Evolutionary conservation across 2,888 invertebrate species (phyloP).

Genomic region (Psylliodes chrysocephalus): DNA sequence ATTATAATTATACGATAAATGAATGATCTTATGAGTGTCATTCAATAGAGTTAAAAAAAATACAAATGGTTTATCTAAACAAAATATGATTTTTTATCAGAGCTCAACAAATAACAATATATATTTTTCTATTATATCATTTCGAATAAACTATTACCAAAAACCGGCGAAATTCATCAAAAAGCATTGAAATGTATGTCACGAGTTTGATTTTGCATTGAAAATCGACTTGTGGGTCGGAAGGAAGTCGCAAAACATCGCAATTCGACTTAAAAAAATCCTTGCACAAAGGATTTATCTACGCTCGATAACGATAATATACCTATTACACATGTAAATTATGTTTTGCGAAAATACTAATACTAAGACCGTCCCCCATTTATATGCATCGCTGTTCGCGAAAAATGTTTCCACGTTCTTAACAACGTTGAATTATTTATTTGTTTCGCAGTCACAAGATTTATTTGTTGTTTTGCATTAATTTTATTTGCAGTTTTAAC

Average conservation of each 20-base stretch:
- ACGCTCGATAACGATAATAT: background rate
- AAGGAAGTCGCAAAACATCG: conserved; percentile 14
- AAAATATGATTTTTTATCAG: no score
- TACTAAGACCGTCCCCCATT: background rate
- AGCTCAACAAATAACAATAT: no score
- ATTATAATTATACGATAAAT: no score
- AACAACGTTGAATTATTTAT: background rate
- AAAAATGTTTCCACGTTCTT: background rate
- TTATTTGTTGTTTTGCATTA: no score
- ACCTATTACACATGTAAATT: background rate
- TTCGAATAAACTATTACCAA: no score
- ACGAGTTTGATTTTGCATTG: conserved; percentile 7
- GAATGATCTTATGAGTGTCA: no score
- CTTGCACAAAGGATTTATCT: background rate
- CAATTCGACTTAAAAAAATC: conserved; percentile 5
- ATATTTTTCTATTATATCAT: no score
- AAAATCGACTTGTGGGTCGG: background rate
- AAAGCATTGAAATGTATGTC: background rate
- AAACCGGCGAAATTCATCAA: no score
- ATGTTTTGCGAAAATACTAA: background rate
- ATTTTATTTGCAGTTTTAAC: no score
- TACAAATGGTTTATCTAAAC: no score
- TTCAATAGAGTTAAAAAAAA: no score
- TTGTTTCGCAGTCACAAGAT: background rate
- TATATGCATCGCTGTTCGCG: background rate